phyloP scores from a whole-genome alignment of 2,113 vertebrate genomes.

The Seriola quinqueradiata region DNA sequence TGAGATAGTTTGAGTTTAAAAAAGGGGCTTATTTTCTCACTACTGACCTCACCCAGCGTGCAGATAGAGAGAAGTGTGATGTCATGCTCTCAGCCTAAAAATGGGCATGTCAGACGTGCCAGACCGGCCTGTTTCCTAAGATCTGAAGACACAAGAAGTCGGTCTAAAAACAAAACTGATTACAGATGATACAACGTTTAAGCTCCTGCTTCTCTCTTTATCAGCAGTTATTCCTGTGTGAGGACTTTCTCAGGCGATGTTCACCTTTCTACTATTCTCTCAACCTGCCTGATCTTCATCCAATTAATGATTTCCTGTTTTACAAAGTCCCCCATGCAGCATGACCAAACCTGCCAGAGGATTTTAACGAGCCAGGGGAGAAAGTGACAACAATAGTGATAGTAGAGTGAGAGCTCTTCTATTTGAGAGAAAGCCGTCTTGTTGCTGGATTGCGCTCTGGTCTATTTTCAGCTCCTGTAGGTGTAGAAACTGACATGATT shows the following conservation, averaged over 20 bases:
- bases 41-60: conserved; percentile 46
- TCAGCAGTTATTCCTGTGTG: not conserved
- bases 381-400: conserved; percentile 7
- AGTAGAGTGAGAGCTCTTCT: not conserved
- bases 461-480: not conserved
- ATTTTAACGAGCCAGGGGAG: not conserved
- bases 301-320: conserved; percentile 11
- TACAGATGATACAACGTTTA: conserved; percentile 9
- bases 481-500: not conserved
- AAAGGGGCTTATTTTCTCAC: conserved; percentile 31
- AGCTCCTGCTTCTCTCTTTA: not conserved
- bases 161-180: conserved; percentile 56
- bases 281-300: too few species aligned
- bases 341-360: not conserved
- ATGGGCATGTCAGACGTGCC: conserved; percentile 43
- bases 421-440: not conserved
- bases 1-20: conserved; percentile 54
- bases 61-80: conserved; percentile 52
- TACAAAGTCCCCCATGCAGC: not conserved
- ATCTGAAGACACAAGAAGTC: conserved; percentile 38
- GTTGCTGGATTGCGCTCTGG: too few species aligned
- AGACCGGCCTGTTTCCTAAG: conserved; percentile 56
- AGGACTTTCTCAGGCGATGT: not conserved
- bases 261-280: not conserved
- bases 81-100: conserved; percentile 56